phyloP scores from a whole-genome alignment of 1,140 invertebrate genomes.

The Kradibia gibbosae region DNA sequence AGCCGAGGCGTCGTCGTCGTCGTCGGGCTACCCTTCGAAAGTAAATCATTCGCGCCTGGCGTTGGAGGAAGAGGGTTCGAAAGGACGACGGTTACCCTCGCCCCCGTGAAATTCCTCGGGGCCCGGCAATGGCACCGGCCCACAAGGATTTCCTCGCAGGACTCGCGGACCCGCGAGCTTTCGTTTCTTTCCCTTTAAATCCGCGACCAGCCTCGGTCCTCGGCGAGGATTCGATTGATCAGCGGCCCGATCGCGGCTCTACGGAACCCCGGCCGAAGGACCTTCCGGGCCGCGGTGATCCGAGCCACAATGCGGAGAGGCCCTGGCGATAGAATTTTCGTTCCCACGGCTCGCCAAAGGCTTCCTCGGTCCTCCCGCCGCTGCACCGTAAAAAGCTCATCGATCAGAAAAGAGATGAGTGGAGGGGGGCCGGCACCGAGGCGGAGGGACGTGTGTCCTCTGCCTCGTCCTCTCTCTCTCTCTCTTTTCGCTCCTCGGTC shows the following conservation, averaged over 20 bases:
- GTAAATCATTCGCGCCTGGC: neutral
- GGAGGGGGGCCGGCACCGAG: neutral
- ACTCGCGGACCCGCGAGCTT: neutral
- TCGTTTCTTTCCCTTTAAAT: neutral
- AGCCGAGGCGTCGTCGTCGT: neutral
- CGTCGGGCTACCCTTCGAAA: neutral
- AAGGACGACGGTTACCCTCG: neutral
- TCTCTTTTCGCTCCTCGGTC: neutral
- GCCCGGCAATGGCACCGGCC: neutral
- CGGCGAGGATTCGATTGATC: neutral
- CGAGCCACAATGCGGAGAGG: neutral
- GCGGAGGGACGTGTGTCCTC: neutral
- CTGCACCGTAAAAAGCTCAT: conserved; percentile 16
- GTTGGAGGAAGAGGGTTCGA: neutral
- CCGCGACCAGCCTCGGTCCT: neutral
- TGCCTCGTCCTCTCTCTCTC: neutral
- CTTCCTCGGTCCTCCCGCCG: neutral
- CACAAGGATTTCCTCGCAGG: neutral
- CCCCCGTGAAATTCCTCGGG: neutral
- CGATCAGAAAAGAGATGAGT: conserved; percentile 20
- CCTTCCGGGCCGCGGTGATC: neutral
- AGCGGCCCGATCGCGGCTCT: neutral
- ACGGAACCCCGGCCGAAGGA: neutral
- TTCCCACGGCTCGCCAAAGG: conserved; percentile 19
- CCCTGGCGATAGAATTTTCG: neutral